Evolutionary conservation across 2,888 invertebrate species (phyloP).

Genomic region (Therioaphis trifolii): DNA sequence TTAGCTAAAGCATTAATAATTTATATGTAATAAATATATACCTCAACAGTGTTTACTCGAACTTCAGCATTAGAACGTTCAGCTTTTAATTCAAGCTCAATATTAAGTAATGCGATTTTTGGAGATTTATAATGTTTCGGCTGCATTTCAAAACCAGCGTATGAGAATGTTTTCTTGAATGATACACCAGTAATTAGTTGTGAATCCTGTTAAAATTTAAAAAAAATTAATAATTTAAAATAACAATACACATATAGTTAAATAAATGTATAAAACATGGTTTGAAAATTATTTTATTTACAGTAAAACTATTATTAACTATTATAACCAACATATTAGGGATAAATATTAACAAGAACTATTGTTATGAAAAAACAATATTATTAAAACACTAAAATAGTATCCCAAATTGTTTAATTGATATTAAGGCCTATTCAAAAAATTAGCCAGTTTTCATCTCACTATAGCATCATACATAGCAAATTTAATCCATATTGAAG

Average conservation of each 20-base stretch:
- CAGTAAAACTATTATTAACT: too few relatives aligned
- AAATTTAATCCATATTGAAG: too few relatives aligned
- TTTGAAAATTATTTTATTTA: too few relatives aligned
- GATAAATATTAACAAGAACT: too few relatives aligned
- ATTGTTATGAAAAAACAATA: too few relatives aligned
- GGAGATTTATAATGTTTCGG: slow-evolving; percentile 91
- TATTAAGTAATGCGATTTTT: slow-evolving; percentile 95
- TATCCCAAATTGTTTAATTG: too few relatives aligned
- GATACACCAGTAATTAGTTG: slow-evolving; percentile 93
- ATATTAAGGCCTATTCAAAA: too few relatives aligned
- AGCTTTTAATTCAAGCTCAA: slow-evolving; percentile 97
- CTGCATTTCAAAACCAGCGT: slow-evolving; percentile 99
- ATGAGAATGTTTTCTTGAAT: slow-evolving; percentile 99
- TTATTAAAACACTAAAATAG: too few relatives aligned
- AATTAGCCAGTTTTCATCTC: too few relatives aligned
- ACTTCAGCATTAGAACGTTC: slow-evolving; percentile 99
- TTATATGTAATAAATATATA: slow-evolving; percentile 57
- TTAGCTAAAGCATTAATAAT: too few relatives aligned
- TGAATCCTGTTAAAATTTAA: slow-evolving; percentile 76
- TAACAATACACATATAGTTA: background rate
- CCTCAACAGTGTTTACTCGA: slow-evolving; percentile 86
- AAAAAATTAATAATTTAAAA: slow-evolving; percentile 22
- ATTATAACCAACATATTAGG: too few relatives aligned
- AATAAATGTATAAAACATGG: background rate
- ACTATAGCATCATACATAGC: too few relatives aligned